Evolutionary conservation across 2,113 vertebrate species (phyloP).

Genomic region (Hylia prasina): DNA sequence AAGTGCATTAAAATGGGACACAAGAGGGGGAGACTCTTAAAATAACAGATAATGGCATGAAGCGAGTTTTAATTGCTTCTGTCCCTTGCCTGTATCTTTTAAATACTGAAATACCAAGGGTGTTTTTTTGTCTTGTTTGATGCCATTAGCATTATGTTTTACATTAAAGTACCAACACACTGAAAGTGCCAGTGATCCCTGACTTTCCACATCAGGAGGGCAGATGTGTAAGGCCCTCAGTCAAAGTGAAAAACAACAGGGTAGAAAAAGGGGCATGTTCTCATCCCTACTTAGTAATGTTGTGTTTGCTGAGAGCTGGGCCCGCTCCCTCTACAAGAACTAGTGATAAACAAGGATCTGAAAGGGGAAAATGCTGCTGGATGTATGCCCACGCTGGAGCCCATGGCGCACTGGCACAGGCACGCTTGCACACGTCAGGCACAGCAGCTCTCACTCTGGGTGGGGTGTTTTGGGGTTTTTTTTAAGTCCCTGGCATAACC

Average conservation of each 20-base stretch:
- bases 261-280: not conserved
- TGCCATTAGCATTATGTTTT: not conserved
- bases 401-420: not conserved
- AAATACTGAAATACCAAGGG: not conserved
- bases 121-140: not conserved
- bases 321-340: not conserved
- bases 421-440: not conserved
- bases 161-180: not conserved
- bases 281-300: not conserved
- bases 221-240: not conserved
- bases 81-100: not conserved
- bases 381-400: not conserved
- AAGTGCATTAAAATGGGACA: constrained; percentile 22
- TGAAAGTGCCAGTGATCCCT: not conserved
- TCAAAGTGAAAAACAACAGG: not conserved
- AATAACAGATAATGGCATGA: not conserved
- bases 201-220: not conserved
- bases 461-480: not conserved
- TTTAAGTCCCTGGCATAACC: not conserved
- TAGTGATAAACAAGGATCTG: not conserved
- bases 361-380: not conserved
- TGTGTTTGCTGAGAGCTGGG: not conserved
- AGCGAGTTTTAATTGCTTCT: not conserved
- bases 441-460: not conserved
- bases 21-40: not conserved